Conservation (phyloP, 2,888 invertebrate genomes). For the Tenthredo amoena region DNA sequence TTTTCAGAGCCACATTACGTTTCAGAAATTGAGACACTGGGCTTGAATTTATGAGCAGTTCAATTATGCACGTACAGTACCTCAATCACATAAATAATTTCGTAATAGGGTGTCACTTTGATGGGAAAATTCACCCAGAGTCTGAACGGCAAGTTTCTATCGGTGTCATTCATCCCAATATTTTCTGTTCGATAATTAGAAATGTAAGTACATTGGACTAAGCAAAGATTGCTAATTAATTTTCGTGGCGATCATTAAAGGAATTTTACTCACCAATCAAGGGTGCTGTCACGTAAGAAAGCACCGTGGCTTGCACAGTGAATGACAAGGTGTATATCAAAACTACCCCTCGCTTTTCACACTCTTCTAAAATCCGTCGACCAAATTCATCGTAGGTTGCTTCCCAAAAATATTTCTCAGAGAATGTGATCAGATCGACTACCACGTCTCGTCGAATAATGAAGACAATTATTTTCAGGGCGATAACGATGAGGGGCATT, state of each 20-base stretch:
- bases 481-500: conserved; percentile 57
- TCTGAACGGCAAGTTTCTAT: conserved; percentile 64
- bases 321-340: conserved; percentile 56
- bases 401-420: conserved; percentile 61
- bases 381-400: conserved; percentile 58
- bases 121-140: conserved; percentile 61
- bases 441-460: conserved; percentile 55
- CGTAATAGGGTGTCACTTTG: conserved; percentile 61
- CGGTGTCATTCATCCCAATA: conserved; percentile 60
- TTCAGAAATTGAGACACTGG: not conserved
- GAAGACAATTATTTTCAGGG: conserved; percentile 58
- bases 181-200: conserved; percentile 55
- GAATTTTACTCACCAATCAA: conserved; percentile 59
- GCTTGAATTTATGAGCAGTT: not conserved
- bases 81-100: conserved; percentile 61
- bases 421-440: conserved; percentile 57
- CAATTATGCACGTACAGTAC: conserved; percentile 53
- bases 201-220: not conserved
- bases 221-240: not conserved
- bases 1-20: not conserved
- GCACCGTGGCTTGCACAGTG: conserved; percentile 56
- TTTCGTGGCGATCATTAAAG: not conserved
- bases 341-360: conserved; percentile 58
- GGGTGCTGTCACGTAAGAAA: conserved; percentile 59
- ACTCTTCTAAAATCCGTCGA: conserved; percentile 55